phyloP scores from a whole-genome alignment of 92 coral and sea anemone species.

The Porites rus region DNA sequence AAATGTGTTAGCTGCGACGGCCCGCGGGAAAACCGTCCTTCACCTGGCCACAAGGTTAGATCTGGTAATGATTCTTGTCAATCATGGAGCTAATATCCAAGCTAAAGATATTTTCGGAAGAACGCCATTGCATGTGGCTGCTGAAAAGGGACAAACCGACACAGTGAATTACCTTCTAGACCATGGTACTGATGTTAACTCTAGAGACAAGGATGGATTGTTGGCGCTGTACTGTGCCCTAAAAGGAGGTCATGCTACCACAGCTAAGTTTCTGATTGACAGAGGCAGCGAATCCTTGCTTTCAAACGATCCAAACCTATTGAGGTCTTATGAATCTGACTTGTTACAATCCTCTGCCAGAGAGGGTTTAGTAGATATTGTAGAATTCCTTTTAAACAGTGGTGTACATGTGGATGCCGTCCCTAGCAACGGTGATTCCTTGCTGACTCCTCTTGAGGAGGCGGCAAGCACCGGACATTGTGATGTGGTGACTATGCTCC shows the following conservation, averaged over 20 bases:
- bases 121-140: constrained; percentile 33
- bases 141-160: constrained; percentile 19
- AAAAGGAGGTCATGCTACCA: constrained; percentile 1
- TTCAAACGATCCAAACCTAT: background rate
- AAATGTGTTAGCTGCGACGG: background rate
- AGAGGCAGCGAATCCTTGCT: constrained; percentile 8
- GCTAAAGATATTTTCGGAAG: background rate
- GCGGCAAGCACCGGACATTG: constrained; percentile 25
- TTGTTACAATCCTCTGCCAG: constrained; percentile 1
- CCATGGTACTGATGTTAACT: constrained; percentile 23
- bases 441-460: constrained; percentile 12
- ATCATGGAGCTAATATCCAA: constrained; percentile 4
- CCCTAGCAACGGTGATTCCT: background rate
- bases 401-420: constrained; percentile 8
- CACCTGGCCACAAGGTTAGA: constrained; percentile 21
- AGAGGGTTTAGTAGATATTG: constrained; percentile 1
- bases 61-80: constrained; percentile 38
- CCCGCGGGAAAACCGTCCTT: background rate
- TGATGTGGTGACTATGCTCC: constrained; percentile 20
- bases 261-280: constrained; percentile 25
- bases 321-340: background rate
- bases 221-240: constrained; percentile 25
- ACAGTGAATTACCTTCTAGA: constrained; percentile 15
- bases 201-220: constrained; percentile 12
- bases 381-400: constrained; percentile 3